Conservation (phyloP, 2,113 vertebrate species). For the Seriola rivoliana region DNA sequence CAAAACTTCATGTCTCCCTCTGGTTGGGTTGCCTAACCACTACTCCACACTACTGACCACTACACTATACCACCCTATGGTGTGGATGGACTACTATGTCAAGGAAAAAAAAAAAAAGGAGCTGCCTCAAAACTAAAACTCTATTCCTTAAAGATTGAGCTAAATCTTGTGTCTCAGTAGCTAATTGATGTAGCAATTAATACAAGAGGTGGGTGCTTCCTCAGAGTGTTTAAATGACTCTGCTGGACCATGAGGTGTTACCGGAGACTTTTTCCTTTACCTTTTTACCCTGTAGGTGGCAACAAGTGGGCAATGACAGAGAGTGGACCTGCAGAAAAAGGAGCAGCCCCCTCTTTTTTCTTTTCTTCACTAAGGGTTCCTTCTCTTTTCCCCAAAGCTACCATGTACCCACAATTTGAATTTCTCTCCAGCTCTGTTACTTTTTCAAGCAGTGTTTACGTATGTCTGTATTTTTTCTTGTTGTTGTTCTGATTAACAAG, state of each 20-base stretch:
- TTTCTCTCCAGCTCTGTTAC: slow-evolving; percentile 60
- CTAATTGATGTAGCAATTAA: slow-evolving; percentile 85
- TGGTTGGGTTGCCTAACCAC: slow-evolving; percentile 77
- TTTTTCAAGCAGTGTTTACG: slow-evolving; percentile 36
- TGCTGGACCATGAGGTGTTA: slow-evolving; percentile 50
- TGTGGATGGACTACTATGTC: slow-evolving; percentile 76
- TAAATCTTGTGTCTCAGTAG: slow-evolving; percentile 77
- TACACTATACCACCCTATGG: slow-evolving; percentile 74
- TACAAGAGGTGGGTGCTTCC: slow-evolving; percentile 62
- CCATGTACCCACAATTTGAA: slow-evolving; percentile 30
- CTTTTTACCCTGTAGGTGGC: slow-evolving; percentile 20
- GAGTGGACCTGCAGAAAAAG: slow-evolving; percentile 22
- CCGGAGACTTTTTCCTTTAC: slow-evolving; percentile 38
- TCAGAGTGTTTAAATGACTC: slow-evolving; percentile 52
- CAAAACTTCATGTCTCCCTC: slow-evolving; percentile 56
- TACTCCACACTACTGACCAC: slow-evolving; percentile 83
- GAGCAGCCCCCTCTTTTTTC: background rate
- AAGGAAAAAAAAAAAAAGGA: slow-evolving; percentile 44
- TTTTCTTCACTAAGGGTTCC: slow-evolving; percentile 54
- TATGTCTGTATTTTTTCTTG: background rate
- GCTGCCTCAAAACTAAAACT: slow-evolving; percentile 59
- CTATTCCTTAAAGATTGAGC: slow-evolving; percentile 46
- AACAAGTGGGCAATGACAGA: slow-evolving; percentile 27
- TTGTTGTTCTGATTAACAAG: slow-evolving; percentile 76
- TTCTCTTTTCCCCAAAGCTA: background rate